These are phyloP conservation scores for Ceratosolen solmsi DNA, from an alignment of 1,140 invertebrate genomes.

Conservation along the genomic window DNA sequence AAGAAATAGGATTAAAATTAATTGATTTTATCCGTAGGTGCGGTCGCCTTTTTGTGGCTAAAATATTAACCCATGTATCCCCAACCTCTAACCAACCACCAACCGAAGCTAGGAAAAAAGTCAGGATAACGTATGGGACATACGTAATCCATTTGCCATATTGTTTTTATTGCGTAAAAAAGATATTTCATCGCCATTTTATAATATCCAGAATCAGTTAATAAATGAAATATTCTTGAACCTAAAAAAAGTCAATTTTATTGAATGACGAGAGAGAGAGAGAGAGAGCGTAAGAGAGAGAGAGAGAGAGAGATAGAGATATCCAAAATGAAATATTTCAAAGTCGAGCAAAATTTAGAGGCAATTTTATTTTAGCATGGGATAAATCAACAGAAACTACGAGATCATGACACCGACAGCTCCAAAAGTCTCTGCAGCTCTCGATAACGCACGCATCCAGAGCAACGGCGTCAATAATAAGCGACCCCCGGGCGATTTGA, in stretches of 20 bases:
- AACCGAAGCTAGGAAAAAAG: not conserved
- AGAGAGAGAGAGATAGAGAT: not conserved
- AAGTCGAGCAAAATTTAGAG: not conserved
- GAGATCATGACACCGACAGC: not conserved
- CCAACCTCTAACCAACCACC: not conserved
- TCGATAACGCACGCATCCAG: not conserved
- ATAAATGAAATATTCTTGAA: too few species aligned
- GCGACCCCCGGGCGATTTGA: not conserved
- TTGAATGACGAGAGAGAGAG: not conserved
- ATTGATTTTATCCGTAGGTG: conserved; percentile 11
- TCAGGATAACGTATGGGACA: not conserved
- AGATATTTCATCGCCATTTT: not conserved
- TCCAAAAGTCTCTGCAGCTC: not conserved
- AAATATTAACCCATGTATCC: not conserved
- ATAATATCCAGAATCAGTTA: too few species aligned
- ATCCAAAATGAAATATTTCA: not conserved
- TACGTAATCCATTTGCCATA: not conserved
- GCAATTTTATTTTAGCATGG: not conserved
- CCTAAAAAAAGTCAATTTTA: too few species aligned
- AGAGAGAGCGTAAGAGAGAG: too few species aligned
- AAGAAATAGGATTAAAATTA: not conserved
- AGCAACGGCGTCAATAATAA: not conserved
- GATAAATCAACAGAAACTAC: not conserved
- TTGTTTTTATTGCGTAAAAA: not conserved
- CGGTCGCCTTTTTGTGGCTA: conserved; percentile 4